These are phyloP conservation scores for Amblyteles armatorius DNA, from an alignment of 2,888 invertebrate species.

Conservation along the genomic window DNA sequence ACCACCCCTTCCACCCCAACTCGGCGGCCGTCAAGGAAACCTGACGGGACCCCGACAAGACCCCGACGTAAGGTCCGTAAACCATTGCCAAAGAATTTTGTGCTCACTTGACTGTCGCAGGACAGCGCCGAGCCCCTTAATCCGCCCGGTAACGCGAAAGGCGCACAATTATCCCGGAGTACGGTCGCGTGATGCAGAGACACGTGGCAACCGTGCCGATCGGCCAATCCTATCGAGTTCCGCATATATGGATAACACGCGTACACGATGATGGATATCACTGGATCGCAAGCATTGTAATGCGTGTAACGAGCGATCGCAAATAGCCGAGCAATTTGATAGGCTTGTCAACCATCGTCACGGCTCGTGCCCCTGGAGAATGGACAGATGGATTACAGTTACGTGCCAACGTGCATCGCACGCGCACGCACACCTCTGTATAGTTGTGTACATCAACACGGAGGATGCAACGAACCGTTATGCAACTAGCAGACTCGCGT, in stretches of 20 bases:
- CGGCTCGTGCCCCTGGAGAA: slow-evolving; percentile 77
- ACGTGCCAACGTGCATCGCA: slow-evolving; percentile 46
- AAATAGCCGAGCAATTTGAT: slow-evolving; percentile 80
- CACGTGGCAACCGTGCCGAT: slow-evolving; percentile 22
- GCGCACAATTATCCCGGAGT: slow-evolving; percentile 29
- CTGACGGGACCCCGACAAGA: no score
- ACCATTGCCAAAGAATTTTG: not conserved
- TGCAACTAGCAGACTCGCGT: slow-evolving; percentile 34
- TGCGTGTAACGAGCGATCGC: slow-evolving; percentile 79
- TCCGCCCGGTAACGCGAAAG: not conserved
- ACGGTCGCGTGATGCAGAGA: slow-evolving; percentile 31
- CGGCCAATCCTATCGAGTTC: slow-evolving; percentile 34
- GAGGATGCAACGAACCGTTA: slow-evolving; percentile 56
- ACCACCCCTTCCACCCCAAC: no score
- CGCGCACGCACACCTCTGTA: slow-evolving; percentile 1
- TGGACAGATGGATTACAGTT: slow-evolving; percentile 77
- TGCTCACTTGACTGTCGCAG: no score
- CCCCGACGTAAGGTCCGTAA: not conserved
- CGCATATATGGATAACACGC: slow-evolving; percentile 34
- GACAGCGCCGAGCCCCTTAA: not conserved
- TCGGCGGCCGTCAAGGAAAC: no score
- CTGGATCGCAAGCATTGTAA: slow-evolving; percentile 76
- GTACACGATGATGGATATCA: slow-evolving; percentile 73
- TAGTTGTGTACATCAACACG: slow-evolving; percentile 1
- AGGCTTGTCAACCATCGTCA: slow-evolving; percentile 80